Conservation (phyloP, 2,113 vertebrate genomes). For the Epinephelus cyanopodus region DNA sequence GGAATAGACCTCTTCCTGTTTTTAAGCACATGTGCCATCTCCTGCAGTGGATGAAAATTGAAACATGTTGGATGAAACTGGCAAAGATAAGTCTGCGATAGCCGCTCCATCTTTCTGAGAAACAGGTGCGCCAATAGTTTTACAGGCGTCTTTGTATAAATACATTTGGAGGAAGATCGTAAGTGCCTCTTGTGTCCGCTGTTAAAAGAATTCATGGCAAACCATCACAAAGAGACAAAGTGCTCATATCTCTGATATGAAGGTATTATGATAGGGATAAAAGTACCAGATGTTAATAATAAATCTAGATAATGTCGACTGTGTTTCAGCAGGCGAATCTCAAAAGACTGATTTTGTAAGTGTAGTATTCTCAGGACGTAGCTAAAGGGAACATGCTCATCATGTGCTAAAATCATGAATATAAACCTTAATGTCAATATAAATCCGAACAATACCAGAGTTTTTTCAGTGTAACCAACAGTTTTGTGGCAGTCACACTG, state of each 20-base stretch:
- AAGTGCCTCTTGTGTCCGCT: slow-evolving; percentile 57
- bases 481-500: slow-evolving; percentile 5
- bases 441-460: background rate
- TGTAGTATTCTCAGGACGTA: slow-evolving; percentile 18
- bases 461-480: background rate
- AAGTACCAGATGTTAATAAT: slow-evolving; percentile 74
- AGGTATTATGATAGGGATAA: slow-evolving; percentile 71
- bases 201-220: slow-evolving; percentile 68
- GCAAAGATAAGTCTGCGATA: slow-evolving; percentile 72
- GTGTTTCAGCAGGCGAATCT: slow-evolving; percentile 33
- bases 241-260: slow-evolving; percentile 72
- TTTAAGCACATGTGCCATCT: slow-evolving; percentile 58
- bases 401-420: slow-evolving; percentile 29
- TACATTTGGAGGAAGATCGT: slow-evolving; percentile 48
- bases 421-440: slow-evolving; percentile 4
- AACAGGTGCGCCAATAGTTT: slow-evolving; percentile 66
- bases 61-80: slow-evolving; percentile 50
- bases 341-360: slow-evolving; percentile 17
- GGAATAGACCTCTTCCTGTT: slow-evolving; percentile 43
- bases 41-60: slow-evolving; percentile 39
- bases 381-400: slow-evolving; percentile 15
- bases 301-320: slow-evolving; percentile 67
- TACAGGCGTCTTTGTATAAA: slow-evolving; percentile 40
- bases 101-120: slow-evolving; percentile 45
- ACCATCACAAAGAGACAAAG: slow-evolving; percentile 63